phyloP scores from a whole-genome alignment of 1,140 invertebrate genomes.

The Adelges cooleyi region DNA sequence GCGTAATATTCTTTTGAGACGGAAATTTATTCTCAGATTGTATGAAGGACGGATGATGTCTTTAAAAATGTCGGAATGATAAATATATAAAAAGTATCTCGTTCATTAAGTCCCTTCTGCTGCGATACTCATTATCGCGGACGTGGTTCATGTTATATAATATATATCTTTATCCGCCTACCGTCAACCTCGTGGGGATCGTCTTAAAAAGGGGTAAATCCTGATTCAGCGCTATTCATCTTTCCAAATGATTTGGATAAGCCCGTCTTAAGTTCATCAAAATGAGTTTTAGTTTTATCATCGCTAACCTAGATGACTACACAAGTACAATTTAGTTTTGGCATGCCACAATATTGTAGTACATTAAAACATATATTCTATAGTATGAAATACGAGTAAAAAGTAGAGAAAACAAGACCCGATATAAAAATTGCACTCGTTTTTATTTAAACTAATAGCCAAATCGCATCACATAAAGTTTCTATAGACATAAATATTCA shows the following conservation, averaged over 20 bases:
- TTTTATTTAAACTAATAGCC: too few relatives aligned
- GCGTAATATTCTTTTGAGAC: background rate
- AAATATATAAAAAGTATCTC: conserved; percentile 9
- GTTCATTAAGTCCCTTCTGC: conserved; percentile 15
- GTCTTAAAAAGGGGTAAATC: background rate
- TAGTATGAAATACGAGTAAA: too few relatives aligned
- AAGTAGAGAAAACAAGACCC: too few relatives aligned
- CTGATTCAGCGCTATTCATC: background rate
- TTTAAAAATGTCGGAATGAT: conserved; percentile 1
- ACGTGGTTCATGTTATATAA: background rate
- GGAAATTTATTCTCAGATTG: background rate
- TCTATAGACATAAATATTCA: too few relatives aligned
- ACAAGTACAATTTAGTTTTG: too few relatives aligned
- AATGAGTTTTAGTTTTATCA: too few relatives aligned
- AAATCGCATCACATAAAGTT: too few relatives aligned
- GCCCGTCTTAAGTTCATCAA: background rate
- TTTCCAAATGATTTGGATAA: background rate
- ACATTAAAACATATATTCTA: too few relatives aligned
- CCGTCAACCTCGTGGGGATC: too few relatives aligned
- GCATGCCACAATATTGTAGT: too few relatives aligned
- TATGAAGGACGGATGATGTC: background rate
- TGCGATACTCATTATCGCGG: conserved; percentile 11
- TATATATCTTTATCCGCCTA: background rate
- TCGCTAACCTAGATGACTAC: too few relatives aligned
- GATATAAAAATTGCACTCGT: too few relatives aligned